Percentiles rank a stretch among this genome's conserved stretches.
phyloP scores from a whole-genome alignment of 2,888 invertebrate genomes.

The Neoitamus cyanurus region DNA sequence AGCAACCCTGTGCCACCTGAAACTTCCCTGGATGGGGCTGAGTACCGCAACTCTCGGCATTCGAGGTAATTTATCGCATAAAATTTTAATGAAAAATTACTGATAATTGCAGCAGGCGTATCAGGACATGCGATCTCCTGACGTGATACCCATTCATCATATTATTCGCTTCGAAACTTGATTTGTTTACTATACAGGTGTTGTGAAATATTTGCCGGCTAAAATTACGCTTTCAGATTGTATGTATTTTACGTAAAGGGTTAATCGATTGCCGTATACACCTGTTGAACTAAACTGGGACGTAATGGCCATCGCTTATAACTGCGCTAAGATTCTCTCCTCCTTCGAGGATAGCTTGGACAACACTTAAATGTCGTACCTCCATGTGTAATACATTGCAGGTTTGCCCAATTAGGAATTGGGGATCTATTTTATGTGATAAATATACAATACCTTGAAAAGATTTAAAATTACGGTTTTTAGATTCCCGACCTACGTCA shows the following conservation, averaged over 20 bases:
- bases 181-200: slow-evolving; percentile 38
- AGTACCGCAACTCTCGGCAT: slow-evolving; percentile 21
- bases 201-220: background rate
- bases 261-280: background rate
- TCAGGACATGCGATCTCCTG: slow-evolving; percentile 42
- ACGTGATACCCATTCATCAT: slow-evolving; percentile 36
- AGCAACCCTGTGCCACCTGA: background rate
- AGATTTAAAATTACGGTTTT: no score
- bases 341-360: background rate
- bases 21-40: background rate
- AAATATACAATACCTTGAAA: no score
- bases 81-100: slow-evolving; percentile 46
- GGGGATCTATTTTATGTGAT: no score
- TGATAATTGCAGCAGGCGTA: slow-evolving; percentile 43
- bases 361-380: background rate
- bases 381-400: background rate
- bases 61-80: slow-evolving; percentile 42
- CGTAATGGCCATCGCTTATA: background rate
- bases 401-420: no score
- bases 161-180: slow-evolving; percentile 12
- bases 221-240: background rate
- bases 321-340: background rate
- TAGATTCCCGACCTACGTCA: no score
- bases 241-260: background rate
- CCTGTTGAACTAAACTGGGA: background rate